These are phyloP conservation scores for Atrichornis clamosus DNA, from an alignment of 2,113 vertebrate genomes.

Conservation along the genomic window DNA sequence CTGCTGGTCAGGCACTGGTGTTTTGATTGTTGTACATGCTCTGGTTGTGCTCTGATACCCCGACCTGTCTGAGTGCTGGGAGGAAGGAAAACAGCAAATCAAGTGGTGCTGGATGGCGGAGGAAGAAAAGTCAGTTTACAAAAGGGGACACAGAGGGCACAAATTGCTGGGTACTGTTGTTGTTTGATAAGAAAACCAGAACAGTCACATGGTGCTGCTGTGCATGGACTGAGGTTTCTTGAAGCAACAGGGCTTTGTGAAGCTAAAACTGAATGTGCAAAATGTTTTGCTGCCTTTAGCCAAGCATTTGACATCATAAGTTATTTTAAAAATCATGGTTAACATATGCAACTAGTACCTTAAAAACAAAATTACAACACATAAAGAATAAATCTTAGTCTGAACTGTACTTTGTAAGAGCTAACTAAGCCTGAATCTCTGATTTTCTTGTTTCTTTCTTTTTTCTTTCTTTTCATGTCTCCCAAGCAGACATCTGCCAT, in stretches of 20 bases:
- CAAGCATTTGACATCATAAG: background rate
- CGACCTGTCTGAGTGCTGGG: background rate
- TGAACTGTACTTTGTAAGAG: background rate
- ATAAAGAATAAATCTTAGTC: background rate
- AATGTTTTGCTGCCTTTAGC: background rate
- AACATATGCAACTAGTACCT: background rate
- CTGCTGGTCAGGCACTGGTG: background rate
- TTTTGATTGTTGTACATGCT: background rate
- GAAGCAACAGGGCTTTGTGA: background rate
- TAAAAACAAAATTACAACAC: background rate
- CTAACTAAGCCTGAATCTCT: background rate
- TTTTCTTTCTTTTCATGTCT: background rate
- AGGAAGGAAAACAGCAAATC: background rate
- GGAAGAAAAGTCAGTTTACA: background rate
- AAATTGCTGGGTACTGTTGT: background rate
- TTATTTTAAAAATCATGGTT: background rate
- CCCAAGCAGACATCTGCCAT: conserved; percentile 69
- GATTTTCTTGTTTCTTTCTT: conserved; percentile 3
- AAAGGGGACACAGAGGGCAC: background rate
- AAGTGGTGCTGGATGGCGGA: background rate
- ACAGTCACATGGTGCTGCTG: background rate
- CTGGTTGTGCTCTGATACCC: background rate
- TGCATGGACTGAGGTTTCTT: background rate
- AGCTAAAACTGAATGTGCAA: background rate
- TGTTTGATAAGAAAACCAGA: background rate